Percentiles rank a stretch among this genome's conserved stretches.
Conservation (phyloP, 2,113 vertebrate genomes). For the Cricetomys ansorgei region DNA sequence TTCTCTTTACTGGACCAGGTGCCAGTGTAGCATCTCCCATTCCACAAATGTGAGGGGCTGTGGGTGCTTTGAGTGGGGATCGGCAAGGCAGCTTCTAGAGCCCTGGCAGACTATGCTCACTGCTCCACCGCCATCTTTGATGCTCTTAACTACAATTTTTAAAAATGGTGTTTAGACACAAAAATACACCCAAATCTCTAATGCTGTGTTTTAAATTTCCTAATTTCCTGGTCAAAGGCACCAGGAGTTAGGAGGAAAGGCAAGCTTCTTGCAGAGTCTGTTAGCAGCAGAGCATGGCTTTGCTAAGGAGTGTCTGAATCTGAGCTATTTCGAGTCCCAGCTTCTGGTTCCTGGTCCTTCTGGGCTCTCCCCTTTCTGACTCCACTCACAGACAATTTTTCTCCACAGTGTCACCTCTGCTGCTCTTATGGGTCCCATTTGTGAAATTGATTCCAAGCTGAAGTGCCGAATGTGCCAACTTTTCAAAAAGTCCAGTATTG, state of each 20-base stretch:
- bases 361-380: not conserved
- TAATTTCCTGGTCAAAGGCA: not conserved
- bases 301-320: not conserved
- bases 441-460: not conserved
- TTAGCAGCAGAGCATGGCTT: not conserved
- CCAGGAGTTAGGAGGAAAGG: not conserved
- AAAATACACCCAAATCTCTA: conserved; percentile 5
- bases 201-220: not conserved
- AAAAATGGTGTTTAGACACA: not conserved
- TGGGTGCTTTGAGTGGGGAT: too few species aligned
- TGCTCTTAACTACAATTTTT: not conserved
- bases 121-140: too few species aligned
- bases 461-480: not conserved
- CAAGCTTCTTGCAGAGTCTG: not conserved
- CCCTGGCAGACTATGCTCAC: too few species aligned
- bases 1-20: too few species aligned
- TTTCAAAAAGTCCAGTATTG: not conserved
- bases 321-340: not conserved
- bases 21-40: too few species aligned
- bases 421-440: not conserved
- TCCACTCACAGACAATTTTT: not conserved
- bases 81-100: too few species aligned
- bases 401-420: not conserved
- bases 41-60: too few species aligned
- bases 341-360: not conserved